Evolutionary conservation across 1,140 invertebrate species (phyloP), one percentile per base, ranked within the genome.

Genomic region (Cheumatopsyche charites): DNA sequence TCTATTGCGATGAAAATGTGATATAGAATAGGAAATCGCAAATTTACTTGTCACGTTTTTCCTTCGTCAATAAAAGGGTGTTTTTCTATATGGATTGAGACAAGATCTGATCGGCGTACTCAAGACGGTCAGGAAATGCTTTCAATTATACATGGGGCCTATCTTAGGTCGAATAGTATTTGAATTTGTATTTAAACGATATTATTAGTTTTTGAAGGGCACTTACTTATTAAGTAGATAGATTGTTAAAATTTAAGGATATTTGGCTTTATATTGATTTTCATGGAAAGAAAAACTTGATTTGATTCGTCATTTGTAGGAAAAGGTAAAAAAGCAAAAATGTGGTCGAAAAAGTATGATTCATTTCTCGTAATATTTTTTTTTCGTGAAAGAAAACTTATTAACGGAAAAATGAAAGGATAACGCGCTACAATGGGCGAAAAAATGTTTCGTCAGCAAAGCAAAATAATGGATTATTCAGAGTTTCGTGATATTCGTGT

Each of bases 401-500:
- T 52, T 52, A 52, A 52, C 47, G 9, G 47, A 52, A 52, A 52
- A 19, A 15, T 52, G 15, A 52, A 52, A 52, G 19, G 47, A 52
- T 52, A 52, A 17, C 15, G 15, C 19, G 47, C 15, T 17, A 52
- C 47, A 52, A 52, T 17, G 19, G 47, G 19, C 1, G 19, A 52
- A 36, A 36, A 36, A 36, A 36, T 36, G 29, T 36, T 36, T 36
- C 29, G 29, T 36, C 29, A 36, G 29, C 29, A 17, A 47, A 52
- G 47, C 47, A 17, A 52, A 15, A 19, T 52, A 52, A 52, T 52
- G 47, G 47, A 52, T 52, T 52, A 19, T 52, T 52, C 47, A 52
- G 17, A 45, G 47, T 36, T 36, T 52, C 19, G 15, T 52, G 47
- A 52, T 52, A 52, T 17, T 17, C 15, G 15, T 11, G 7, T 47